Percentiles rank a stretch among this genome's conserved stretches.
Evolutionary conservation across 2,113 vertebrate species (phyloP).

Genomic region (Phrynocephalus versicolor): DNA sequence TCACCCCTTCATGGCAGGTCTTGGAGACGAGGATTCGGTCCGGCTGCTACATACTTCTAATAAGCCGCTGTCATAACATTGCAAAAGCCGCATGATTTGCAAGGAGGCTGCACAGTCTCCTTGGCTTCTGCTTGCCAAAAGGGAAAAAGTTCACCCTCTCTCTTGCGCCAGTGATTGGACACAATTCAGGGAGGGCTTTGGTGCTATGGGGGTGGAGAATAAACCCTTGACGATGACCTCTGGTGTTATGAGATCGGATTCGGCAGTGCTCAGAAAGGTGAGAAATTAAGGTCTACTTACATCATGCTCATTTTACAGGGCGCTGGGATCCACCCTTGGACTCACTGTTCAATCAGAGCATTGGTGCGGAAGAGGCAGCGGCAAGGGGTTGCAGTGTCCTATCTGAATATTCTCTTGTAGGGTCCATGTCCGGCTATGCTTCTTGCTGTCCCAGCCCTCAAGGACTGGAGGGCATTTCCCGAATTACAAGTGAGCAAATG

Average conservation of each 20-base stretch:
- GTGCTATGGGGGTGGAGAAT: background rate
- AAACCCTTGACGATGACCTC: background rate
- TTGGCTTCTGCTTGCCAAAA: background rate
- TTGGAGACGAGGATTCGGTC: background rate
- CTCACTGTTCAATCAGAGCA: background rate
- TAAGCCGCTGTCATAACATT: background rate
- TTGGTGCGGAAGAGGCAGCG: background rate
- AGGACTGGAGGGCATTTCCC: no score
- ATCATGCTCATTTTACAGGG: background rate
- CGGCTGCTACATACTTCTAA: background rate
- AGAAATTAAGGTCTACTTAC: background rate
- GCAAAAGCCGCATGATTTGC: background rate
- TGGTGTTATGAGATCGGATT: background rate
- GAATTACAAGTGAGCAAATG: no score
- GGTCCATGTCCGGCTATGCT: no score
- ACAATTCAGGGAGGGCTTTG: no score
- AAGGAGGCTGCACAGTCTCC: background rate
- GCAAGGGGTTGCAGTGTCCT: background rate
- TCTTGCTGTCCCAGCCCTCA: background rate
- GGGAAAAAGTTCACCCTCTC: background rate
- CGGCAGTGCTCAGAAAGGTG: background rate
- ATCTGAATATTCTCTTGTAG: no score
- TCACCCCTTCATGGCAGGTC: background rate
- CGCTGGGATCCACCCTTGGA: background rate
- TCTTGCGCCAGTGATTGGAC: background rate